Evolutionary conservation across 2,797 vertebrate genomes (phyloP).

Genomic region (Melanotaenia parkinsoni): DNA sequence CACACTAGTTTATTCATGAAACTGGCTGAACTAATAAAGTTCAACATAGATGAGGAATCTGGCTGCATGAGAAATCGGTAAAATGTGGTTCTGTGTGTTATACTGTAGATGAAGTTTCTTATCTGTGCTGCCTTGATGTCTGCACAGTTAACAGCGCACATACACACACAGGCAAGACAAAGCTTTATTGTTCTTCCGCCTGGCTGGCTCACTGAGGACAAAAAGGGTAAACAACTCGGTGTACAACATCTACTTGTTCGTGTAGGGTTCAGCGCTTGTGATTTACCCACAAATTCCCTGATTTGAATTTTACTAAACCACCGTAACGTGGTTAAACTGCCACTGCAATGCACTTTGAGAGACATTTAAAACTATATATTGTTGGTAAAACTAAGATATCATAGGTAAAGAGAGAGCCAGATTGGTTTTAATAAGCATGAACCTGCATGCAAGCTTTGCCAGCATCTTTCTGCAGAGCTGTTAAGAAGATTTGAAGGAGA

Average conservation of each 20-base stretch:
- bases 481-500: slow-evolving; percentile 1
- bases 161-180: slow-evolving; percentile 54
- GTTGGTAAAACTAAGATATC: background rate
- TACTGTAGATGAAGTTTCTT: slow-evolving; percentile 26
- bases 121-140: slow-evolving; percentile 32
- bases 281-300: background rate
- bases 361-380: background rate
- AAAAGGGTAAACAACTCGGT: slow-evolving; percentile 55
- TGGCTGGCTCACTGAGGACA: slow-evolving; percentile 42
- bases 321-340: background rate
- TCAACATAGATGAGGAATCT: slow-evolving; percentile 23
- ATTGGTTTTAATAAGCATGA: background rate
- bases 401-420: background rate
- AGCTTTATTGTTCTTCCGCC: slow-evolving; percentile 72
- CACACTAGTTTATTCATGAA: slow-evolving; percentile 2
- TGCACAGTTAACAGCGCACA: slow-evolving; percentile 30
- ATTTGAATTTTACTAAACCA: background rate
- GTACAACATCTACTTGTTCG: slow-evolving; percentile 42
- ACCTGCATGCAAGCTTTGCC: background rate
- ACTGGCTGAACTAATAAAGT: slow-evolving; percentile 4
- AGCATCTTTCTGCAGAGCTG: background rate
- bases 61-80: slow-evolving; percentile 15
- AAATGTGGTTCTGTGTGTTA: background rate
- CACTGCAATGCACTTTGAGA: background rate
- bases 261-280: slow-evolving; percentile 17